A percentile compares a stretch with the other conserved stretches of the same genome.
Conservation (phyloP, 2,888 invertebrate species). For the Desoria tigrina region DNA sequence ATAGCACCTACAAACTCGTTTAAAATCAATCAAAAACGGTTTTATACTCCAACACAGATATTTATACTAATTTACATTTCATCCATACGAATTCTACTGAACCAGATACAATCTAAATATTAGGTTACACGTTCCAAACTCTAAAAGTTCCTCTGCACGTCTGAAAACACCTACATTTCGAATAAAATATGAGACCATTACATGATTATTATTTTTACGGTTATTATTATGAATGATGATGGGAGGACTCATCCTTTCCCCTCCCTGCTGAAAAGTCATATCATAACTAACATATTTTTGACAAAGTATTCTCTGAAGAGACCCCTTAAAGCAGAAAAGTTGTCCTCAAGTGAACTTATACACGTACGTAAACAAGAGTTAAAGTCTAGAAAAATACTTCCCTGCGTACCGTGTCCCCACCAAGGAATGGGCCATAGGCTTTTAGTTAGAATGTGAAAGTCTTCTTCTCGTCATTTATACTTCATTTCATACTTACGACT, state of each 20-base stretch:
- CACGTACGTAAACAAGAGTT: conserved; percentile 15
- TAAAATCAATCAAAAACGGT: no score
- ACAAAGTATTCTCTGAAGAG: conserved; percentile 16
- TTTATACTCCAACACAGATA: no score
- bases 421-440: background rate
- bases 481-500: no score
- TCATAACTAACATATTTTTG: conserved; percentile 17
- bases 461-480: no score
- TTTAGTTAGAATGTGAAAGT: no score
- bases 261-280: conserved; percentile 5
- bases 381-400: background rate
- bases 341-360: conserved; percentile 16
- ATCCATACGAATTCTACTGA: no score
- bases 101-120: no score
- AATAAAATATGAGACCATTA: conserved; percentile 15
- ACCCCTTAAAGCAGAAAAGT: conserved; percentile 16
- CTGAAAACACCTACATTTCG: background rate
- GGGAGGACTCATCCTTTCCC: conserved; percentile 10
- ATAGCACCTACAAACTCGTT: no score
- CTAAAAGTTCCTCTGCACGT: no score
- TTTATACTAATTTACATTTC: no score
- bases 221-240: conserved; percentile 18
- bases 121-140: no score
- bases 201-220: conserved; percentile 15
- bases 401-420: background rate